phyloP scores from a whole-genome alignment of 2,888 invertebrate genomes.

The Apodemia mormo region DNA sequence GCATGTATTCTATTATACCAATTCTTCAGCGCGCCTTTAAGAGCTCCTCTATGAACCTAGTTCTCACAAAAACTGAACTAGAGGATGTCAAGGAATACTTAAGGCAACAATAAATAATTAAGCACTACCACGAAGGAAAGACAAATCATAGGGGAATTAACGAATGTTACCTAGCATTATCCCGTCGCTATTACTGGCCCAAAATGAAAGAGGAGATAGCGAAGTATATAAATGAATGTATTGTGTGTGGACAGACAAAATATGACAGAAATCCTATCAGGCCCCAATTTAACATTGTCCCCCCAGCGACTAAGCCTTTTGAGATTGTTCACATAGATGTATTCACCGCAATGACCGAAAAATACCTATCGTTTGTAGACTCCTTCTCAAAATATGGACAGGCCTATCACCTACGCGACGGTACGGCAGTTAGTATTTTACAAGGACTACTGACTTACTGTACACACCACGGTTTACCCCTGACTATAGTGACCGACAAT shows the following conservation, averaged over 20 bases:
- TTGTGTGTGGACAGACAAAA: too few relatives aligned
- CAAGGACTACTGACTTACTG: slow-evolving; percentile 29
- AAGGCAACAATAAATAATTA: slow-evolving; percentile 38
- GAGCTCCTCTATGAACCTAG: too few relatives aligned
- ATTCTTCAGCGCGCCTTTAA: slow-evolving; percentile 32
- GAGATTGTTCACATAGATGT: slow-evolving; percentile 32
- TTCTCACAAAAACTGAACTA: slow-evolving; percentile 22
- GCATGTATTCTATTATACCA: slow-evolving; percentile 30
- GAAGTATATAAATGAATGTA: too few relatives aligned
- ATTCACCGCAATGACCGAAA: slow-evolving; percentile 23
- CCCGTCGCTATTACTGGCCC: too few relatives aligned
- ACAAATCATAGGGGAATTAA: too few relatives aligned
- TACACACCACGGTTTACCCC: slow-evolving; percentile 37
- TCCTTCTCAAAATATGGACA: too few relatives aligned
- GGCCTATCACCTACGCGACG: background rate
- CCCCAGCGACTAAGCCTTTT: too few relatives aligned
- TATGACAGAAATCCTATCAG: too few relatives aligned
- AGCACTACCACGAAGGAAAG: slow-evolving; percentile 20
- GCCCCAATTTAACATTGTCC: too few relatives aligned
- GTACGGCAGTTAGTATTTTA: slow-evolving; percentile 31
- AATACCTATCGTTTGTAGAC: too few relatives aligned
- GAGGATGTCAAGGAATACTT: slow-evolving; percentile 38
- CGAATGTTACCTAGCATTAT: too few relatives aligned
- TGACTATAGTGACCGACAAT: slow-evolving; percentile 17
- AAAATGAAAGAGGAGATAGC: too few relatives aligned